Evolutionary conservation across 1,140 invertebrate genomes (phyloP).

Genomic region (Drosophila asahinai): DNA sequence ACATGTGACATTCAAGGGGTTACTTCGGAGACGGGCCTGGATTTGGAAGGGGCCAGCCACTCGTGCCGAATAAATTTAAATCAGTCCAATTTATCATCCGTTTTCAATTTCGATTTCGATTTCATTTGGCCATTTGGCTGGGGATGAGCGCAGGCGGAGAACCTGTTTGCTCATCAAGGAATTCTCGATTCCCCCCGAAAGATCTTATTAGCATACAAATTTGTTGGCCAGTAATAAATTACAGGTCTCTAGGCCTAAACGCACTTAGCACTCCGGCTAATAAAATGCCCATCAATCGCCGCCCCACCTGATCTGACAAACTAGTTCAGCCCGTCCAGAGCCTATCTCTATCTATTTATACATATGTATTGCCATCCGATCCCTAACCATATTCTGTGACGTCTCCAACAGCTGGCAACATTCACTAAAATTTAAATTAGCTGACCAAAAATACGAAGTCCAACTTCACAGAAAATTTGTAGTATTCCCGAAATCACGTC

Average conservation of each 20-base stretch:
- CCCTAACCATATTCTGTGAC: constrained; percentile 10
- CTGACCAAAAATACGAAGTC: constrained; percentile 4
- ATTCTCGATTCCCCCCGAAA: constrained; percentile 39
- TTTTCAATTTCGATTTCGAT: constrained; percentile 56
- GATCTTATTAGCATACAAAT: constrained; percentile 68
- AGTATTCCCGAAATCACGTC: constrained; percentile 20
- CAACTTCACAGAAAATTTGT: constrained; percentile 10
- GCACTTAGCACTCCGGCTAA: constrained; percentile 51
- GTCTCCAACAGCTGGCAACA: constrained; percentile 25
- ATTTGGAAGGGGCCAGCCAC: constrained; percentile 27
- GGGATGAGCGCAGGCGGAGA: constrained; percentile 42
- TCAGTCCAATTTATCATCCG: constrained; percentile 62
- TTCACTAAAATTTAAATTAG: constrained; percentile 44
- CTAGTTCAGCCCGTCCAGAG: constrained; percentile 32
- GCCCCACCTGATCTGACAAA: constrained; percentile 38
- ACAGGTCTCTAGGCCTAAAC: constrained; percentile 31
- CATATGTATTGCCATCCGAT: neutral
- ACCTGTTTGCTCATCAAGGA: constrained; percentile 70
- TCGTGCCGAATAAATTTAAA: constrained; percentile 51
- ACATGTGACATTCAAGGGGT: constrained; percentile 39
- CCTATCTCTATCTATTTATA: neutral
- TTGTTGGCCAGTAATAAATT: constrained; percentile 51
- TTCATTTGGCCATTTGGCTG: constrained; percentile 43
- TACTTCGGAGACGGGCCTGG: constrained; percentile 36
- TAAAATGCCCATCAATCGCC: constrained; percentile 60